Percentiles rank a stretch among this genome's conserved stretches.
Conservation (phyloP, 2,797 vertebrate species). For the Microhierax caerulescens region DNA sequence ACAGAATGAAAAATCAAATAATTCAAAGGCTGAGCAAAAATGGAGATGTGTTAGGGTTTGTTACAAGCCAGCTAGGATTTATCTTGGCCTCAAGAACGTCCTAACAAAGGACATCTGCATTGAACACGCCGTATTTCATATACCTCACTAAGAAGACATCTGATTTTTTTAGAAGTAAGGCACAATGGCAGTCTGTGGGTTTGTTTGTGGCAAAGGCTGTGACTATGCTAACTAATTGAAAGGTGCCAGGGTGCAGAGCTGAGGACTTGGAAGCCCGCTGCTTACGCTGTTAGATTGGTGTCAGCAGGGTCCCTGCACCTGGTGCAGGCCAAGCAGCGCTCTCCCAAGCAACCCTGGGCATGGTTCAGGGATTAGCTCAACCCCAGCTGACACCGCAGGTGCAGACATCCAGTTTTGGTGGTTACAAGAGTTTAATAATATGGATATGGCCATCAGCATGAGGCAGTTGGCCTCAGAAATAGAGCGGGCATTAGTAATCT, state of each 20-base stretch:
- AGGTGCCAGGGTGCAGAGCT: neutral
- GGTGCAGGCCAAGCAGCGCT: neutral
- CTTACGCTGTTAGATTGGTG: neutral
- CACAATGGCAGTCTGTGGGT: neutral
- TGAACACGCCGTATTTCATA: fast-evolving
- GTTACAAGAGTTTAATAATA: neutral
- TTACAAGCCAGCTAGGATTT: neutral
- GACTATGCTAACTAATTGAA: neutral
- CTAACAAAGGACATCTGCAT: neutral
- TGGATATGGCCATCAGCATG: neutral
- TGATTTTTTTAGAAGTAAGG: neutral
- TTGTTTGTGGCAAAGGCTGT: neutral
- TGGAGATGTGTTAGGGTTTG: neutral
- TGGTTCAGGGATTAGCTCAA: neutral
- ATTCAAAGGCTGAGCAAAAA: neutral
- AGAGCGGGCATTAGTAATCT: neutral
- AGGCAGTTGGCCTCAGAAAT: neutral
- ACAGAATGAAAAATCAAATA: neutral
- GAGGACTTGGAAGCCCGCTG: neutral
- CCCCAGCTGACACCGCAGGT: neutral
- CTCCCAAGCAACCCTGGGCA: neutral
- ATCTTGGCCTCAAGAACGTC: neutral
- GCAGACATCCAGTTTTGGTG: neutral
- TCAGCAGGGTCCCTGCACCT: neutral
- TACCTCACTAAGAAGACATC: neutral